Evolutionary conservation across 2,113 vertebrate genomes (phyloP).

Genomic region (Lepisosteus osseus): DNA sequence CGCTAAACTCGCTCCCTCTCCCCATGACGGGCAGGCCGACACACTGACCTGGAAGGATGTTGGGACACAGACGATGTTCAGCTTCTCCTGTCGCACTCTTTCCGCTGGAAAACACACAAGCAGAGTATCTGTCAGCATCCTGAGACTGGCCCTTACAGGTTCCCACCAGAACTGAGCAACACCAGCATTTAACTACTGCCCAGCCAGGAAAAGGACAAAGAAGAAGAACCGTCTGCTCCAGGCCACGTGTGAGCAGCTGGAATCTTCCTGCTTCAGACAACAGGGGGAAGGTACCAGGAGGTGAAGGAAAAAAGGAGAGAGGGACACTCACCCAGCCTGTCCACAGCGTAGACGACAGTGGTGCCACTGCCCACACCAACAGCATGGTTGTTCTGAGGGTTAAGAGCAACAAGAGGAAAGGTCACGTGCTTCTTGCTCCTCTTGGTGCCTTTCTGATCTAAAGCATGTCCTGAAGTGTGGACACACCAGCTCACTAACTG

Average conservation of each 20-base stretch:
- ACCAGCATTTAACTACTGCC: not conserved
- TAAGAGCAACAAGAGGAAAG: not conserved
- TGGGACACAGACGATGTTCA: conserved; percentile 86
- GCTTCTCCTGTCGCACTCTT: conserved; percentile 85
- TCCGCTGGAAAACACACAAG: conserved; percentile 71
- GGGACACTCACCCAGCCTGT: conserved; percentile 77
- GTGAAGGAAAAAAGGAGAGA: not conserved
- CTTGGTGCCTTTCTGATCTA: too few species aligned
- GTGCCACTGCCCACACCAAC: conserved; percentile 95
- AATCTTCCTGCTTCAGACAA: too few species aligned
- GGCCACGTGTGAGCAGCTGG: too few species aligned
- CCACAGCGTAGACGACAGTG: conserved; percentile 91
- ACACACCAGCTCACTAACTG: too few species aligned
- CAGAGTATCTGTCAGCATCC: not conserved
- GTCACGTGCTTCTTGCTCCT: too few species aligned
- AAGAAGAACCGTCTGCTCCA: too few species aligned
- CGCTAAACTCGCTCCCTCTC: too few species aligned
- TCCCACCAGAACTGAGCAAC: not conserved
- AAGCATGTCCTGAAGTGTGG: too few species aligned
- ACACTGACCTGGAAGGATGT: conserved; percentile 89
- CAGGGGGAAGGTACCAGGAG: too few species aligned
- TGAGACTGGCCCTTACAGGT: not conserved
- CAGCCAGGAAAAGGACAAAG: too few species aligned
- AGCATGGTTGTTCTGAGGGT: conserved; percentile 83
- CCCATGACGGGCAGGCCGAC: not conserved